Conservation (phyloP, 2,888 invertebrate species). For the Spatulosminthurus flaviceps region DNA sequence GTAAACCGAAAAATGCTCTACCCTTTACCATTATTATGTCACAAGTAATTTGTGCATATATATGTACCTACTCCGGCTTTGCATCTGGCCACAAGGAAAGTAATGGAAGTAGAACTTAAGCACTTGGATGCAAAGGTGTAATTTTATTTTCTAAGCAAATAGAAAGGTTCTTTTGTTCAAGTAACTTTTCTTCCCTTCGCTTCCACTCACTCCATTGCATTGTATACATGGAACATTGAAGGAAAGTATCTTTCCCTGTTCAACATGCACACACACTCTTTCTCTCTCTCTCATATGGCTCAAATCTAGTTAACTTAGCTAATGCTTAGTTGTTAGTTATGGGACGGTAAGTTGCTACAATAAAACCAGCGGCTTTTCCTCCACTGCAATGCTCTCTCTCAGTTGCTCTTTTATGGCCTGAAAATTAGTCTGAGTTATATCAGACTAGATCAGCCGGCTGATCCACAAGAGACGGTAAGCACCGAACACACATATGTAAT, state of each 20-base stretch:
- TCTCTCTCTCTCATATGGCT: neutral
- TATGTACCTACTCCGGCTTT: neutral
- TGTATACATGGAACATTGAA: neutral
- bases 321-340: slow-evolving; percentile 9
- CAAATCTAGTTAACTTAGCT: neutral
- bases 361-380: neutral
- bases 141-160: slow-evolving; percentile 33
- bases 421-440: neutral
- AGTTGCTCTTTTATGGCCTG: neutral
- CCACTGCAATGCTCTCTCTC: neutral
- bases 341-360: slow-evolving; percentile 21
- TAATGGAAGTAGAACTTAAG: neutral
- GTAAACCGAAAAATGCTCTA: neutral
- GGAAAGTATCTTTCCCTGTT: slow-evolving; percentile 32
- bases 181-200: slow-evolving; percentile 1
- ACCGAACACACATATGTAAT: too few species aligned
- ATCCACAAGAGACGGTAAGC: too few species aligned
- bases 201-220: neutral
- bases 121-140: slow-evolving; percentile 15
- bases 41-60: slow-evolving; percentile 9
- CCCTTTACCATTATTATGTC: slow-evolving; percentile 10
- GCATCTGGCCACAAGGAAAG: neutral
- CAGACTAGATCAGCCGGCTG: too few species aligned
- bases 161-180: slow-evolving; percentile 15
- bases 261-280: neutral